Evolutionary conservation across 2,113 vertebrate genomes (phyloP), one percentile per base, ranked within the genome.

Genomic region (Leucosticte australis): DNA sequence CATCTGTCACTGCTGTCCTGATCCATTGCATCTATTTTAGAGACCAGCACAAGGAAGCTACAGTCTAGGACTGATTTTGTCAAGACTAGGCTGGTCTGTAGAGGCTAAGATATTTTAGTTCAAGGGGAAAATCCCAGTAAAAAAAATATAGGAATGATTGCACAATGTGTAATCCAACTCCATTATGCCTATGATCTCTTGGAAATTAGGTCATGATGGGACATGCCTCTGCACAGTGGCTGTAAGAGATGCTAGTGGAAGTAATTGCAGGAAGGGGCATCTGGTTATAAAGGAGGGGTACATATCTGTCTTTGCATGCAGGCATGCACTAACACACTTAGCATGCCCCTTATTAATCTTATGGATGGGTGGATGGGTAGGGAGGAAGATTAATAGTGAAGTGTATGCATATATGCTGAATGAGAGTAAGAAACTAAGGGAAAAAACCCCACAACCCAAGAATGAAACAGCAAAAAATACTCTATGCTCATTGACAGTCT

Each of bases 11-110:
- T 33, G 55, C n/a, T 92, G 50, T 46, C 42, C 39, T 80, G 64
- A 60, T 5, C 28, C 70, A 56, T 27, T 22, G 20, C 0, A 0
- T 65, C 49, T 31, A 13, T 44, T 78, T 53, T 28, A 10, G 17
- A 80, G 15, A 68, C 41, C 31, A 49, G 50, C 26, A 31, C 20
- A 23, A 18, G 42, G 35, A 59, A 31, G 7, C n/a, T 44, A 18
- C 18, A 16, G 12, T 42, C 35, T 18, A 35, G 37, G 68, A 69
- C 42, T 62, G 33, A 19, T 69, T 88, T 76, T 64, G 23, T 49
- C 57, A 83, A 31, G 35, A 41, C 31, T 20, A 35, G 41, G 11
- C 19, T 82, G 37, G 7, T 87, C 59, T 71, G 22, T n/a, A 68
- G 70, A 63, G n/a, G 30, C 55, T 68, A 13, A 52, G 10, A 16